Percentiles rank a stretch among this genome's conserved stretches.
phyloP scores from a whole-genome alignment of 2,113 vertebrate species.

The Sylvicapra grimmia region DNA sequence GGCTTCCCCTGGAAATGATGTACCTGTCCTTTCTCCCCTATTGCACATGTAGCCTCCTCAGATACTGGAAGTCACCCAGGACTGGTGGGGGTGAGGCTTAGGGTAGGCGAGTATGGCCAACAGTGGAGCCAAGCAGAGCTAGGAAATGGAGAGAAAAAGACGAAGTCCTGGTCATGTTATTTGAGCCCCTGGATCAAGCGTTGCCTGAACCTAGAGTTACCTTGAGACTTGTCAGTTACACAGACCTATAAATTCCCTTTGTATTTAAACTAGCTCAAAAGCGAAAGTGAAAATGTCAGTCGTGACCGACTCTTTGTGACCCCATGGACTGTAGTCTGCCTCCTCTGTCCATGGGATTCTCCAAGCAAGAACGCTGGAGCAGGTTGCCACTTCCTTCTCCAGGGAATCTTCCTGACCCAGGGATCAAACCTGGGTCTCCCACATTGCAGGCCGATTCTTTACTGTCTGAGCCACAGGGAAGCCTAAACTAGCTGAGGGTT shows the following conservation, averaged over 20 bases:
- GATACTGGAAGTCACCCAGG: neutral
- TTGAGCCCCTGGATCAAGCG: neutral
- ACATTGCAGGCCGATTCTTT: neutral
- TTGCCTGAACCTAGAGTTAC: neutral
- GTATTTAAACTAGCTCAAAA: neutral
- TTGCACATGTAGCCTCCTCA: neutral
- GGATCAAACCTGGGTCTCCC: accelerated
- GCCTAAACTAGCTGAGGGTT: neutral
- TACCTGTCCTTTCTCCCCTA: neutral
- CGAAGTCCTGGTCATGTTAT: neutral
- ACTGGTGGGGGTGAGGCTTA: neutral
- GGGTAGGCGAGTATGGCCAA: neutral
- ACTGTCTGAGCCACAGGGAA: neutral
- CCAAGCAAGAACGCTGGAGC: neutral
- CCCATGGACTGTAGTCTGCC: neutral
- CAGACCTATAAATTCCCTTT: neutral
- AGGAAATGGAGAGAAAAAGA: neutral
- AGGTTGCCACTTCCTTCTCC: neutral
- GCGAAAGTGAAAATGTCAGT: neutral
- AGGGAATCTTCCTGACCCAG: neutral
- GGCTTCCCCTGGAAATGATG: neutral
- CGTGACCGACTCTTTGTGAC: accelerated
- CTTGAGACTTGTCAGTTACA: neutral
- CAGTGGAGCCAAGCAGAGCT: neutral
- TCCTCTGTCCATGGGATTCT: neutral